Evolutionary conservation across 37 sponge, comb jelly and placozoan species (phyloP).

Genomic region (Geodia barretti): DNA sequence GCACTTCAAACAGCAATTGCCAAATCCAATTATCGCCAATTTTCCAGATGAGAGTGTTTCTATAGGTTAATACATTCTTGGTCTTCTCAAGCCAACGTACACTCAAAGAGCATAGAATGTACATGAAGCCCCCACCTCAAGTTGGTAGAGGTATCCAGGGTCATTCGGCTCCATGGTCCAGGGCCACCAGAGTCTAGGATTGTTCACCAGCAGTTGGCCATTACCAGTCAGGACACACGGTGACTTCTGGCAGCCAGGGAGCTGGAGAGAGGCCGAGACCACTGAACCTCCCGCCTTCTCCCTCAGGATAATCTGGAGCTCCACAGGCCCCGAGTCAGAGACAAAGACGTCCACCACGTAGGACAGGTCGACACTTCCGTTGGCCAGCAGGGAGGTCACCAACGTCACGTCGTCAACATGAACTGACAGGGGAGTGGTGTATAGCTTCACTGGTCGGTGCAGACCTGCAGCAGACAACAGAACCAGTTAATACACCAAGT

Average conservation of each 20-base stretch:
- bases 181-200: slow-evolving; percentile 71
- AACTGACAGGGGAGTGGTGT: slow-evolving; percentile 45
- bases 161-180: slow-evolving; percentile 55
- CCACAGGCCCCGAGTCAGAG: not conserved
- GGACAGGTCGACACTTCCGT: slow-evolving; percentile 10
- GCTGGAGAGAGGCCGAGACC: not conserved
- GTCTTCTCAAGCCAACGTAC: not conserved
- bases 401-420: slow-evolving; percentile 42
- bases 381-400: not conserved
- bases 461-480: no score
- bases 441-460: slow-evolving; percentile 60
- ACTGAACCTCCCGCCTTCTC: slow-evolving; percentile 9
- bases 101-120: not conserved
- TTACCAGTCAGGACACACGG: not conserved
- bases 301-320: not conserved
- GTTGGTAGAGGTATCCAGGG: slow-evolving; percentile 27
- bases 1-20: no score
- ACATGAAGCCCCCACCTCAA: slow-evolving; percentile 29
- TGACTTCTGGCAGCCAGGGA: not conserved
- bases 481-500: no score
- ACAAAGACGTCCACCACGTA: slow-evolving; percentile 24
- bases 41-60: not conserved
- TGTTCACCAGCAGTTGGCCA: not conserved
- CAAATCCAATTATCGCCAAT: no score
- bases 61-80: not conserved